Conservation (phyloP, 1,140 invertebrate species). For the Drosophila persimilis region DNA sequence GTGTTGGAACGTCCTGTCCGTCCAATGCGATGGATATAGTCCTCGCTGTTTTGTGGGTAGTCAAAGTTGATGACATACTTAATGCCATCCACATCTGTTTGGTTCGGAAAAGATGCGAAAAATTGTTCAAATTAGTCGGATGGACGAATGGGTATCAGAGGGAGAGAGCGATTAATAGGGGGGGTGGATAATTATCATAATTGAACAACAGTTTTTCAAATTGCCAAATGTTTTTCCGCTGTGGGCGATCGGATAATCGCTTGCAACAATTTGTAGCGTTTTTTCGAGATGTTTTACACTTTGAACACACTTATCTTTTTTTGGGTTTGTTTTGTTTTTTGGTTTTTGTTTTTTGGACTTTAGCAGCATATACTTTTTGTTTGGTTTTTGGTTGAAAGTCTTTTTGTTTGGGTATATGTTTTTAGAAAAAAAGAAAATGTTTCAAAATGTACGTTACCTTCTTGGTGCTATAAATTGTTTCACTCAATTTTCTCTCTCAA, state of each 20-base stretch:
- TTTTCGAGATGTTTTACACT: slow-evolving; percentile 79
- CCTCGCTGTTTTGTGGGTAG: slow-evolving; percentile 98
- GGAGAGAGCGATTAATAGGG: background rate
- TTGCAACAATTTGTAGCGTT: slow-evolving; percentile 78
- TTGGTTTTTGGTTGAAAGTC: slow-evolving; percentile 20
- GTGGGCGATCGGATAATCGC: slow-evolving; percentile 33
- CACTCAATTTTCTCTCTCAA: slow-evolving; percentile 77
- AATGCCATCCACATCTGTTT: slow-evolving; percentile 98
- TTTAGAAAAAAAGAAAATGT: slow-evolving; percentile 78
- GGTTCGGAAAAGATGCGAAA: slow-evolving; percentile 25
- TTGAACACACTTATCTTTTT: slow-evolving; percentile 81
- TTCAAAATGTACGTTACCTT: slow-evolving; percentile 82
- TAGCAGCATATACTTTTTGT: slow-evolving; percentile 40
- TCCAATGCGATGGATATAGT: slow-evolving; percentile 99
- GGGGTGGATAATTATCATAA: slow-evolving; percentile 5
- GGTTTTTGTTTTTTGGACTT: slow-evolving; percentile 31
- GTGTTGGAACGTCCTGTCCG: slow-evolving; percentile 96
- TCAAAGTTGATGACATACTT: slow-evolving; percentile 99
- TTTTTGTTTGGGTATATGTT: slow-evolving; percentile 32
- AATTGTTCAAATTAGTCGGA: slow-evolving; percentile 29
- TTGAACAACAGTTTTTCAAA: slow-evolving; percentile 62
- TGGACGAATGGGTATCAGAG: background rate
- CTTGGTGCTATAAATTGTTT: slow-evolving; percentile 81
- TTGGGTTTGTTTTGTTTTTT: slow-evolving; percentile 36
- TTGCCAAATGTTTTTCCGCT: slow-evolving; percentile 68